These are phyloP conservation scores for Cercopithecus hamlyni DNA, from an alignment of 2,797 vertebrate species.

Conservation along the genomic window DNA sequence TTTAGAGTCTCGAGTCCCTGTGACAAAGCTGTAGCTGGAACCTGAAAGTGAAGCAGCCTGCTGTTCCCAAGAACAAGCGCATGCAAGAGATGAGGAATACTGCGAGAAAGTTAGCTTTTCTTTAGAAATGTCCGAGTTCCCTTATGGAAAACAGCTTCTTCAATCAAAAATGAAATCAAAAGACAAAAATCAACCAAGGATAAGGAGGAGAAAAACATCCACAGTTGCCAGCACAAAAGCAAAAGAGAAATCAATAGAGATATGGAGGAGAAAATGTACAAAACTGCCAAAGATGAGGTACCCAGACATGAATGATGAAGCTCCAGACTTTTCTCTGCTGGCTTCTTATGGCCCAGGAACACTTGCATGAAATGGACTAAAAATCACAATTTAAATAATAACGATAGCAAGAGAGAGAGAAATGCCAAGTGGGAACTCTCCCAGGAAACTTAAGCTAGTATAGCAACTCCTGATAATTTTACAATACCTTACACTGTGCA, in stretches of 20 bases:
- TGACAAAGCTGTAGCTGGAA: not conserved
- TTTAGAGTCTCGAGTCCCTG: not conserved
- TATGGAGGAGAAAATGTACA: accelerated
- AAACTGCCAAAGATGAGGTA: not conserved
- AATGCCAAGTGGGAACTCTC: not conserved
- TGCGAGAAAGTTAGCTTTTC: not conserved
- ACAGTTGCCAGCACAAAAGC: not conserved
- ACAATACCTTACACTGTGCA: not conserved
- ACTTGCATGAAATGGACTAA: not conserved
- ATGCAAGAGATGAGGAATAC: not conserved
- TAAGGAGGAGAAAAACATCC: not conserved
- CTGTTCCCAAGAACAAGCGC: not conserved
- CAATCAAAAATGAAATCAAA: not conserved
- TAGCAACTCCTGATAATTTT: not conserved
- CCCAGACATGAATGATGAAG: not conserved
- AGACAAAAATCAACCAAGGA: not conserved
- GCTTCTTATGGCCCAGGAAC: not conserved
- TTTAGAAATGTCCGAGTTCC: not conserved
- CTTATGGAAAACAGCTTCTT: not conserved
- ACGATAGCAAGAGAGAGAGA: not conserved
- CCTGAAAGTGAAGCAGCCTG: not conserved
- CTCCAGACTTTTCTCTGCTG: not conserved
- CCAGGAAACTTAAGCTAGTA: not conserved
- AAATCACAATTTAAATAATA: not conserved
- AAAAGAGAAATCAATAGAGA: not conserved